phyloP scores from a whole-genome alignment of 1,140 invertebrate species.

The Pachypeltis micranthus region DNA sequence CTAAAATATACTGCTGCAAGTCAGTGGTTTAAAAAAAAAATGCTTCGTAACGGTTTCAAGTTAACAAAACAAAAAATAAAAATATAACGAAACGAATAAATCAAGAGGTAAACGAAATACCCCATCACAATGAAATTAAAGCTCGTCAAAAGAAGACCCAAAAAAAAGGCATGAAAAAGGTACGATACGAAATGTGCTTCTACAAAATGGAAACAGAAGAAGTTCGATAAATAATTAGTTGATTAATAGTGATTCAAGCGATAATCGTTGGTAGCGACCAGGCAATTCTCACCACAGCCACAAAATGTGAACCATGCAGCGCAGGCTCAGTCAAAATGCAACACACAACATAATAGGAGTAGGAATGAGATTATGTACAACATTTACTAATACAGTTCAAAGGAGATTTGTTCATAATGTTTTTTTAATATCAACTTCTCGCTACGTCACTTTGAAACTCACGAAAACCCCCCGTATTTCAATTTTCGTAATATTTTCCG shows the following conservation, averaged over 20 bases:
- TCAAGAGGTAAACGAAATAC: conserved; percentile 8
- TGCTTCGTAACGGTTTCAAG: too few species aligned
- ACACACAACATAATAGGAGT: conserved; percentile 18
- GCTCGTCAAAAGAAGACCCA: conserved; percentile 9
- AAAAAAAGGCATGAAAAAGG: conserved; percentile 21
- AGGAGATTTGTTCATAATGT: too few species aligned
- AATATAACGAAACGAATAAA: not conserved
- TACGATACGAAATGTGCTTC: conserved; percentile 15
- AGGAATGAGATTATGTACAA: not conserved
- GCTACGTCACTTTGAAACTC: too few species aligned
- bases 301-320: conserved; percentile 19
- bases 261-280: conserved; percentile 14
- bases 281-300: conserved; percentile 19
- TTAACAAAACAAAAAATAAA: not conserved
- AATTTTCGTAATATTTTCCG: too few species aligned
- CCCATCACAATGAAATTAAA: not conserved
- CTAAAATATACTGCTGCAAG: too few species aligned
- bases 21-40: too few species aligned
- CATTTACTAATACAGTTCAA: conserved; percentile 2
- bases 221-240: conserved; percentile 18
- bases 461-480: too few species aligned
- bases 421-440: too few species aligned
- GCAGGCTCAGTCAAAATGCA: conserved; percentile 21
- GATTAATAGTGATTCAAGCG: conserved; percentile 22
- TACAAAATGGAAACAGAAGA: conserved; percentile 16